Base-by-base conservation (phyloP, 2,797 vertebrate species). In the Cetoscarus ocellatus region DNA sequence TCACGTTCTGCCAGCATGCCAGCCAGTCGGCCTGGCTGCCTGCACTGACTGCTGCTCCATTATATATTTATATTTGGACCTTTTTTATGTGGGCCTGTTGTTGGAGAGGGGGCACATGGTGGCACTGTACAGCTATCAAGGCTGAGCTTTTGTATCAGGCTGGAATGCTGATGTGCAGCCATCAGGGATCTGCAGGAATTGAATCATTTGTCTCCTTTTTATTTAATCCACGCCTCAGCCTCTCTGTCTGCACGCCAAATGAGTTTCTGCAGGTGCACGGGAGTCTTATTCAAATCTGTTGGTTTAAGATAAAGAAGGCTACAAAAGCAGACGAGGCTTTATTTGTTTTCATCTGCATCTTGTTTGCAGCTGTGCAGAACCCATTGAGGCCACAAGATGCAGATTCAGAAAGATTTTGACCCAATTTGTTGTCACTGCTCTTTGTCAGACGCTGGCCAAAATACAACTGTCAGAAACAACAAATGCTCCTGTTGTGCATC, bases 41-140 rank as follows among this genome's bases (percentile, higher is more conserved):
- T 83, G 69, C 77, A 45, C 67, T 58, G 77, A 38, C 76, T 72
- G 77, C 79, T 55, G 50, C 69, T 19, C 51, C 56, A 77, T 91
- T 81, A 86, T 73, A 74, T 80, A 85, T 88, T 91, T 80, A 90
- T 83, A 66, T 68, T 55, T 27, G 27, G 27, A 50, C 51, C 45
- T 69, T 79, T 70, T 77, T 54, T 49, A 45, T 70, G 66, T 60
- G 56, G 56, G 57, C 65, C 40, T 77, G 61, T 58, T 64, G 73
- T 66, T 68, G 0, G 55, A 62, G 45, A 51, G 50, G 14, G 70
- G 80, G 60, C 75, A 71, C 65, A 38, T 52, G 63, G 71, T 27
- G 73, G 67, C 52, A 49, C 56, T 38, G 61, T 74, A 47, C 70
- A 8, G n/a, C 19, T 65, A 45, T 75, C 64, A 48, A 69, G 68